Percentiles rank a stretch among this genome's conserved stretches.
Evolutionary conservation across 2,113 vertebrate species (phyloP).

Genomic region (Amphilophus citrinellus): DNA sequence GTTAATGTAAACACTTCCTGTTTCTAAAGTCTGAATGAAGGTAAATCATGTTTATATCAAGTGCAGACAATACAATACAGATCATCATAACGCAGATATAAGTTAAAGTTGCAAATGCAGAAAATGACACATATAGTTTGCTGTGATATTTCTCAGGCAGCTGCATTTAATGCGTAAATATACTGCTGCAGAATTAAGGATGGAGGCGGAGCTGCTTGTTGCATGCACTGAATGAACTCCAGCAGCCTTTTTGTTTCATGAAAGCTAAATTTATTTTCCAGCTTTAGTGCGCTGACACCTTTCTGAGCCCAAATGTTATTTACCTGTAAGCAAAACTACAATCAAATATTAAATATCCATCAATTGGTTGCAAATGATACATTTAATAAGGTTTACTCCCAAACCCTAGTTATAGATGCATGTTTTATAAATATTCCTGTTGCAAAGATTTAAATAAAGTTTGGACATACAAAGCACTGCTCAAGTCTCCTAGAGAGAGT

Average conservation of each 20-base stretch:
- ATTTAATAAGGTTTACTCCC: neutral
- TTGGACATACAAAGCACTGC: neutral
- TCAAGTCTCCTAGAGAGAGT: neutral
- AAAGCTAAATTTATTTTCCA: neutral
- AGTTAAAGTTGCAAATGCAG: neutral
- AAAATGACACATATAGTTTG: neutral
- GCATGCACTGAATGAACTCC: neutral
- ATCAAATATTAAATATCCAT: neutral
- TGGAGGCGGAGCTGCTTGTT: neutral
- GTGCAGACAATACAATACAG: neutral
- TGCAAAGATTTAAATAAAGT: neutral
- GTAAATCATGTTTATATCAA: neutral
- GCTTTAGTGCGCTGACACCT: neutral
- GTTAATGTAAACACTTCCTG: constrained; percentile 17
- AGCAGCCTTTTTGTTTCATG: neutral
- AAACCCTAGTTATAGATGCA: neutral
- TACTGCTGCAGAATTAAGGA: neutral
- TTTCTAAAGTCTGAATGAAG: neutral
- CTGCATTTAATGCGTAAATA: neutral
- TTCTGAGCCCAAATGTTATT: neutral
- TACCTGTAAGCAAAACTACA: neutral
- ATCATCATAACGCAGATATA: neutral
- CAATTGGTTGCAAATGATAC: neutral
- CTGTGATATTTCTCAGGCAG: neutral
- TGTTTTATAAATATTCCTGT: neutral